Percentiles rank a stretch among this genome's conserved stretches.
Evolutionary conservation across 2,797 vertebrate genomes (phyloP).

Genomic region (Pseudochromis fuscus): DNA sequence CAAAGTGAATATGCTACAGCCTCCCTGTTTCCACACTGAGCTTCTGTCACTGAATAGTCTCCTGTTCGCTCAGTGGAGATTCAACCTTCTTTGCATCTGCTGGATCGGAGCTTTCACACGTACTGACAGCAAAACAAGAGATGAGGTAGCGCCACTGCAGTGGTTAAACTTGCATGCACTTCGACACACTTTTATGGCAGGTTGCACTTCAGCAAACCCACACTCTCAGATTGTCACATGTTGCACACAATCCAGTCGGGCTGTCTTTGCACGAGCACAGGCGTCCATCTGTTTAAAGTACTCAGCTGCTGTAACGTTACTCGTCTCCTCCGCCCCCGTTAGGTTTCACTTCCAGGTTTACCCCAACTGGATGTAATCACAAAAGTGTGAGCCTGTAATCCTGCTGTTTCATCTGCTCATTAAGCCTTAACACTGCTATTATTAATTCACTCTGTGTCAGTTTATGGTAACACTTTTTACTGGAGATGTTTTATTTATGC

Average conservation of each 20-base stretch:
- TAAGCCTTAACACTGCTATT: conserved; percentile 60
- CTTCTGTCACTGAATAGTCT: conserved; percentile 42
- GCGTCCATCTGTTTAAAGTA: neutral
- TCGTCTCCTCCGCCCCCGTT: conserved; percentile 21
- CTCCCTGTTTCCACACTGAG: conserved; percentile 34
- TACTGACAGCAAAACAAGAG: conserved; percentile 35
- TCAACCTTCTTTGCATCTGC: conserved; percentile 50
- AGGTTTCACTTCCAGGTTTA: conserved; percentile 24
- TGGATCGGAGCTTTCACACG: conserved; percentile 27
- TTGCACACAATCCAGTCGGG: conserved; percentile 1
- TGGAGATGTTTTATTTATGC: conserved; percentile 80
- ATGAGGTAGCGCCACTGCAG: conserved; percentile 19
- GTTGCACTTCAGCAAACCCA: conserved; percentile 38
- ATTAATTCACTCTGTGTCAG: conserved; percentile 75
- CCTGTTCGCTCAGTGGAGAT: conserved; percentile 19
- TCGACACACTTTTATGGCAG: conserved; percentile 52
- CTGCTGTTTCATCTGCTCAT: conserved; percentile 65
- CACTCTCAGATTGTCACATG: conserved; percentile 43
- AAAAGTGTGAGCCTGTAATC: conserved; percentile 60
- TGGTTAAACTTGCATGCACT: conserved; percentile 62
- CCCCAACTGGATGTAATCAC: conserved; percentile 52
- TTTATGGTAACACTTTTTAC: conserved; percentile 71
- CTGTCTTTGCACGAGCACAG: conserved; percentile 17
- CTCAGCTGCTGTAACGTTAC: neutral
- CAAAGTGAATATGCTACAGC: conserved; percentile 53